Evolutionary conservation across 1,140 invertebrate species (phyloP).

Genomic region (Lepidurus apus): DNA sequence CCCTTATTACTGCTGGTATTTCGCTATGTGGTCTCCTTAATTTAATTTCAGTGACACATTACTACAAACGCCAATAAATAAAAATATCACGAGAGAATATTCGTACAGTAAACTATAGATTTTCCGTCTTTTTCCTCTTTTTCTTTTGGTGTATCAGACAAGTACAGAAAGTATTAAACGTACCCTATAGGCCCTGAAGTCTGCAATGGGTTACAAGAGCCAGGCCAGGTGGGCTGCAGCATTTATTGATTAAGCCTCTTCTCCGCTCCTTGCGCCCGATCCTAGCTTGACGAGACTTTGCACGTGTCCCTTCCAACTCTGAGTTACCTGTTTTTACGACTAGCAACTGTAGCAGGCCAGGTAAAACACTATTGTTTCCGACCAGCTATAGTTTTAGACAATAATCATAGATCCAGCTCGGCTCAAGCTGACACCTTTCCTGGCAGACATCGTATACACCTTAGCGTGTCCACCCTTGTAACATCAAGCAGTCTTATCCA

Average conservation of each 20-base stretch:
- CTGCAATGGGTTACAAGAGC: background rate
- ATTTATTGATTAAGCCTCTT: background rate
- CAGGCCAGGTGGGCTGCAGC: conserved; percentile 16
- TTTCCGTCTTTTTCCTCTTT: too few species aligned
- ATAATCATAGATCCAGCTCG: background rate
- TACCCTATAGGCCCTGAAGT: background rate
- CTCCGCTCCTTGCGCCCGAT: background rate
- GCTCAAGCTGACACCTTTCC: background rate
- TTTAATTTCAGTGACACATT: background rate
- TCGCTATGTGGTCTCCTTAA: background rate
- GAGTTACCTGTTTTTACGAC: conserved; percentile 3
- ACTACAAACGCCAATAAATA: background rate
- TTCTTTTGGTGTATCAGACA: too few species aligned
- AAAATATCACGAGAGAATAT: background rate
- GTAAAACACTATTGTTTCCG: background rate
- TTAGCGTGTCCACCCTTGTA: background rate
- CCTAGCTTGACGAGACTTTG: background rate
- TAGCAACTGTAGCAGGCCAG: background rate
- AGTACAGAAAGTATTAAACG: background rate
- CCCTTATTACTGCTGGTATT: background rate
- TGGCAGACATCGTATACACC: background rate
- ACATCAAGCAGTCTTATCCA: background rate
- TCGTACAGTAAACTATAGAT: background rate
- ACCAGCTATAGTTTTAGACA: background rate
- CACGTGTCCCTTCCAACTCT: background rate